Base-by-base conservation (phyloP, 1,140 invertebrate species). In the Drosophila lacertosa region DNA sequence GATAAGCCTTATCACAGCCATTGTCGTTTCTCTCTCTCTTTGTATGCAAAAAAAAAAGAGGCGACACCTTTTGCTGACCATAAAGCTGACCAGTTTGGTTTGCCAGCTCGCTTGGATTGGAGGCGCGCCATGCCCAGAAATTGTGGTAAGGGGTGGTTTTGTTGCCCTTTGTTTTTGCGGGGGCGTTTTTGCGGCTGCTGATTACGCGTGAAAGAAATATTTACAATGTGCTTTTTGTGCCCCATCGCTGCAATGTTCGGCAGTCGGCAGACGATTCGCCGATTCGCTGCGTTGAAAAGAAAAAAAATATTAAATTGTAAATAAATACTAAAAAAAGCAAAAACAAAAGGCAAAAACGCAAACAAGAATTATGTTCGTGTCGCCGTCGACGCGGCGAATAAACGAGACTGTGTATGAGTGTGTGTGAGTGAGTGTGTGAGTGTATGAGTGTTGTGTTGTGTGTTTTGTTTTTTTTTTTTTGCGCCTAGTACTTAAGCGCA, bases 301-400 rank as follows among this genome's bases (percentile, higher is more conserved):
- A 65, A 70, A 5, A 24, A 77, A 73, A 53, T 77, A 77, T 75
- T 66, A 77, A 77, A 71, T 77, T 77, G 75, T 77, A 77, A 77
- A 77, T 77, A 77, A 75, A 74, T 62, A 75, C 58, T 29, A 50
- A 70, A 68, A 70, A 68, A 64, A 64, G 16, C 51, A 70, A 63
- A 47, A 64, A 39, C 29, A 44, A 51, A 51, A 35, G 24, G 37
- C 18, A 26, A 57, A 71, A 59, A 60, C 47, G 15, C 55, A 55
- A 18, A 33, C 44, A 63, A 63, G 58, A 76, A 68, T 76, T 74
- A 76, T 76, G 65, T 69, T 74, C 70, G 74, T 77, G 74, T 74
- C 74, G 71, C 42, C 68, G 73, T 54, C 69, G 68, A 48, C 45
- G 37, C 32, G n/a, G 33, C 60, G 33, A 68, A 20, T 62, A 22